A percentile compares a stretch with the other conserved stretches of the same genome.
Conservation (phyloP, 2,113 vertebrate species). For the Isichthys henryi region DNA sequence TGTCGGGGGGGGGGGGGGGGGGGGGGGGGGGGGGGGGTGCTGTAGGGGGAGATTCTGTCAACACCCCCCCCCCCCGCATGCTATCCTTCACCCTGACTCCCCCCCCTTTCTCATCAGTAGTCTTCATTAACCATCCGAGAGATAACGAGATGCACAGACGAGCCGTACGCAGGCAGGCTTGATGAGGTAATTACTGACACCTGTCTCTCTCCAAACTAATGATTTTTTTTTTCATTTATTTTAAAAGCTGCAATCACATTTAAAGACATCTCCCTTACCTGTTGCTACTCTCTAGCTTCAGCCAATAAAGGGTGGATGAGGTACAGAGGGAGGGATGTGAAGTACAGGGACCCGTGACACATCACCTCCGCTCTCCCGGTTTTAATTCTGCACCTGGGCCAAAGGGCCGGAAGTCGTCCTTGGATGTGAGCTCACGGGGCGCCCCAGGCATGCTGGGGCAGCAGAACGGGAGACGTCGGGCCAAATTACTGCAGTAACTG, state of each 20-base stretch:
- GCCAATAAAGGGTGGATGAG: not conserved
- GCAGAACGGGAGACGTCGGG: not conserved
- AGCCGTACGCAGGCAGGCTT: slow-evolving; percentile 36
- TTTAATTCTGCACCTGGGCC: not conserved
- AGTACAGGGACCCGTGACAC: not conserved
- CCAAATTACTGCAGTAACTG: not conserved
- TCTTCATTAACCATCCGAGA: slow-evolving; percentile 39
- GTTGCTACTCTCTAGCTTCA: not conserved
- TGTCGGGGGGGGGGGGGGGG: too few species aligned
- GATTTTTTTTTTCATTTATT: slow-evolving; percentile 18
- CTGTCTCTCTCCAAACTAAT: slow-evolving; percentile 40
- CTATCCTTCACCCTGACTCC: not conserved
- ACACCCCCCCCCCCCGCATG: not conserved
- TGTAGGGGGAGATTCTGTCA: too few species aligned
- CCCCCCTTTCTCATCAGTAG: not conserved
- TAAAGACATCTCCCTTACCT: not conserved
- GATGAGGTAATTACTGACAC: slow-evolving; percentile 54
- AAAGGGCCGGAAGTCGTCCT: not conserved
- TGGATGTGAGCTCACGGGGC: not conserved
- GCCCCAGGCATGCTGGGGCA: not conserved
- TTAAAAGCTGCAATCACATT: not conserved
- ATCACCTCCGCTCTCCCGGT: not conserved
- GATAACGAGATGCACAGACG: slow-evolving; percentile 36
- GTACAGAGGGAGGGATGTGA: not conserved
- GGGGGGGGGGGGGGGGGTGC: too few species aligned